Base-by-base conservation (phyloP, 2,113 vertebrate genomes). In the Clarias batrachus region DNA sequence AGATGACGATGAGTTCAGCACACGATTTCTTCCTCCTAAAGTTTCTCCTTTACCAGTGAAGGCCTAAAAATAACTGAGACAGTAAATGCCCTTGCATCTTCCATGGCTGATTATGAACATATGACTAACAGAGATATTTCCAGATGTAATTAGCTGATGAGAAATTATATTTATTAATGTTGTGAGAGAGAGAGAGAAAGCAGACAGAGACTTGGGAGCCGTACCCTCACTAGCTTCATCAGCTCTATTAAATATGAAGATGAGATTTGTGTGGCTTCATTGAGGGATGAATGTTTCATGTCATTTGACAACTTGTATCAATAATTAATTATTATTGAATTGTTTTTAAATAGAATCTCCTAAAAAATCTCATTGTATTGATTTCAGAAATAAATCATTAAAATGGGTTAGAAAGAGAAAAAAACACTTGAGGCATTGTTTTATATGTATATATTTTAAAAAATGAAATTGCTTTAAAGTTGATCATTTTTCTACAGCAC, bases 101-200 rank as follows among this genome's bases (percentile, higher is more conserved):
- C 27, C 57, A 68, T 30, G 56, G 73, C 17, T 84, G 65, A 81
- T 83, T 80, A 41, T 52, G 59, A 78, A 71, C 71, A 70, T 60
- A 66, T 66, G 63, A 76, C 70, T 77, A 70, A 73, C 70, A 11
- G n/a, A 30, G 33, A 76, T 77, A 81, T 85, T 85, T 52, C 48
- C 30, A 85, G 73, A 85, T 79, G 33, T 27, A 79, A 86, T 86
- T 86, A 86, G 85, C 41, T 17, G 21, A 83, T 65, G 33, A 37
- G 66, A 79, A 83, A 79, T 88, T 54, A 60, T 83, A n/a, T 83
- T 88, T 82, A 60, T 14, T 57, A 71, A 56, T n/a, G 57, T 27
- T 59, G 56, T 7, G 48, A 85, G 33, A 48, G 48, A 82, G 70
- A 60, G 80, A 65, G 60, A 25, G 7, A 81, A 60, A 68, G 63